A percentile compares a stretch with the other conserved stretches of the same genome.
phyloP scores from a whole-genome alignment of 2,113 vertebrate species.

The Oplegnathus fasciatus region DNA sequence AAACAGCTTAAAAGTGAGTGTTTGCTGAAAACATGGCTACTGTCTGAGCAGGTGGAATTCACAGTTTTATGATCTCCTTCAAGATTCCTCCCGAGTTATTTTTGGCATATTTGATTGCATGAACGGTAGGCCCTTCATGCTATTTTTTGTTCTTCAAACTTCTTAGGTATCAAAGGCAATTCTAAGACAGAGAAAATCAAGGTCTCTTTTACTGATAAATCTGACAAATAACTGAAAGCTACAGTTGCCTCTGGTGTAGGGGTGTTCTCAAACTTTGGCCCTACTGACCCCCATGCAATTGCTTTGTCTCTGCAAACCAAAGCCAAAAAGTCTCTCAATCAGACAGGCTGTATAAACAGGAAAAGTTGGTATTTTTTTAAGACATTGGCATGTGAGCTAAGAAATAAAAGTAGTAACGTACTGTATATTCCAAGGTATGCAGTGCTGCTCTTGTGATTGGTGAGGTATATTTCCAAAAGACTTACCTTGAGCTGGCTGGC shows the following conservation, averaged over 20 bases:
- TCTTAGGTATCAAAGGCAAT: not conserved
- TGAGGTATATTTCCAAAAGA: not conserved
- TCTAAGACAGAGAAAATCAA: not conserved
- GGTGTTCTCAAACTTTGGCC: not conserved
- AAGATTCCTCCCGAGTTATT: not conserved
- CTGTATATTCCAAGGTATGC: not conserved
- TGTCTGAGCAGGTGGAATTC: not conserved
- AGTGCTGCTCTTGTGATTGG: not conserved
- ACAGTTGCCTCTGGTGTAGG: not conserved
- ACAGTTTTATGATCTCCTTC: not conserved
- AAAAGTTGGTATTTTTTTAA: not conserved
- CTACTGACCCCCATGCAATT: not conserved
- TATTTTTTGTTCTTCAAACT: not conserved
- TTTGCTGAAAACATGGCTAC: slow-evolving; percentile 7
- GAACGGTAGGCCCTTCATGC: not conserved
- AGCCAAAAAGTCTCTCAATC: not conserved
- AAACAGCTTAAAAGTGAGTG: not conserved
- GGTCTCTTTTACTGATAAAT: not conserved
- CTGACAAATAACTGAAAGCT: not conserved
- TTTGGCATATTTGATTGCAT: not conserved
- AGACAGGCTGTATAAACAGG: not conserved
- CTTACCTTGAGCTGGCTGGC: slow-evolving; percentile 94
- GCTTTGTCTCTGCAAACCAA: not conserved
- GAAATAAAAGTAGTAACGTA: no score
- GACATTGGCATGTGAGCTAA: no score